Conservation (phyloP, 2,888 invertebrate species). For the Anarsia innoxiella region DNA sequence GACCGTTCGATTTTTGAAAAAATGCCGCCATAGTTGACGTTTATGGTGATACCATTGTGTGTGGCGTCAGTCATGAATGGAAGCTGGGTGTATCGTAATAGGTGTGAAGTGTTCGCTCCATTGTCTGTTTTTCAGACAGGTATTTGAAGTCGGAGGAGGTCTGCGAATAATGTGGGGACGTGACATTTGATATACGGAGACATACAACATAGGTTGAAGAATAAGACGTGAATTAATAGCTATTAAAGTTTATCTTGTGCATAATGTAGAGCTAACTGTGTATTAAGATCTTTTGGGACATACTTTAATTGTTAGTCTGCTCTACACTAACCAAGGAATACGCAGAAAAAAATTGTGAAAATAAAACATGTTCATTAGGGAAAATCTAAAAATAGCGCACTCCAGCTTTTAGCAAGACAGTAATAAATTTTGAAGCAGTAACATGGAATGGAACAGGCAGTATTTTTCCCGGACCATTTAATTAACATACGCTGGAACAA, state of each 20-base stretch:
- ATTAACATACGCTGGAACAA: constrained; percentile 11
- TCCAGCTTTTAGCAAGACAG: background rate
- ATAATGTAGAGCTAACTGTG: too few relatives aligned
- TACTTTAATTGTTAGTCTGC: too few relatives aligned
- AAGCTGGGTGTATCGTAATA: constrained; percentile 61
- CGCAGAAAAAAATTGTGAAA: too few relatives aligned
- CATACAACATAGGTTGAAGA: background rate
- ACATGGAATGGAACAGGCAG: constrained; percentile 2
- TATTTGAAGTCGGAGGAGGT: constrained; percentile 38
- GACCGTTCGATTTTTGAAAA: constrained; percentile 52
- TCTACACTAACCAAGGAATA: too few relatives aligned
- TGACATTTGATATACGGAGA: constrained; percentile 25
- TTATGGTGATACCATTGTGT: constrained; percentile 66
- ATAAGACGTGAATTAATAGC: background rate
- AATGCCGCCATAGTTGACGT: constrained; percentile 58
- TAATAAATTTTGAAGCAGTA: background rate
- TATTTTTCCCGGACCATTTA: constrained; percentile 9
- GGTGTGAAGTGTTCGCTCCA: constrained; percentile 66
- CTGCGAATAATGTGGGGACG: constrained; percentile 38
- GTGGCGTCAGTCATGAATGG: constrained; percentile 67
- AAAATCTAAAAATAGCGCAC: background rate
- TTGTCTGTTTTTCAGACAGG: constrained; percentile 50
- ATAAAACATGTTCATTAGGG: too few relatives aligned
- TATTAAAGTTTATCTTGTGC: too few relatives aligned
- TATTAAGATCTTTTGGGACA: too few relatives aligned